A percentile compares a stretch with the other conserved stretches of the same genome.
These are phyloP conservation scores for Hyperoplus immaculatus DNA, from an alignment of 2,797 vertebrate genomes.

Conservation along the genomic window DNA sequence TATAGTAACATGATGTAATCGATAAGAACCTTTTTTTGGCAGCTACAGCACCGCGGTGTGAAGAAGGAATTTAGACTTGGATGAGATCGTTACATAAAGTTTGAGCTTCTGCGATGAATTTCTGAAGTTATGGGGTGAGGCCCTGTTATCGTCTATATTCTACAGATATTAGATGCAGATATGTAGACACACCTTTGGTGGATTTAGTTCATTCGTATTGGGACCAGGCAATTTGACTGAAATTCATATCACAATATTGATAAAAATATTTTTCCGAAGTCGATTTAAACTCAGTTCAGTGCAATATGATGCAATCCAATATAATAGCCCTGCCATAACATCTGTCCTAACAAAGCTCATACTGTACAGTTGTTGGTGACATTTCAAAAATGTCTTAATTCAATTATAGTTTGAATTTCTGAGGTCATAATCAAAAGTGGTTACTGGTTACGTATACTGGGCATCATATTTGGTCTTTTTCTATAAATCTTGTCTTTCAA, in stretches of 20 bases:
- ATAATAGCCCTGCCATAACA: neutral
- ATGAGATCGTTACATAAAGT: slow-evolving; percentile 6
- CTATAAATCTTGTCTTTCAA: too few species aligned
- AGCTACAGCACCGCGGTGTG: slow-evolving; percentile 1
- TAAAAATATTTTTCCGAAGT: neutral
- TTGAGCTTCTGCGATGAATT: neutral
- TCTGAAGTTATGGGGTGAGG: neutral
- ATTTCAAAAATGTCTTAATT: neutral
- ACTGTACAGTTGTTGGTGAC: neutral
- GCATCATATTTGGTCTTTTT: too few species aligned
- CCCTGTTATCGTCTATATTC: neutral
- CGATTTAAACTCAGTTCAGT: neutral
- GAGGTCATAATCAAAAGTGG: too few species aligned
- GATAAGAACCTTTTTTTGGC: slow-evolving; percentile 37
- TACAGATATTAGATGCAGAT: neutral
- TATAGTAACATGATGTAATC: slow-evolving; percentile 40
- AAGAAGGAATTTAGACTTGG: slow-evolving; percentile 15
- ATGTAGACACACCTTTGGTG: neutral
- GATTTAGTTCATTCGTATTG: neutral
- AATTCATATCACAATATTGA: neutral
- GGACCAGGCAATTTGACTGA: neutral
- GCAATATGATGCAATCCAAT: neutral
- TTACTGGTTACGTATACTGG: too few species aligned
- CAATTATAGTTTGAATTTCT: neutral
- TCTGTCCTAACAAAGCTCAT: neutral